A percentile compares a stretch with the other conserved stretches of the same genome.
phyloP scores from a whole-genome alignment of 1,140 invertebrate genomes.

The Gryllus bimaculatus region DNA sequence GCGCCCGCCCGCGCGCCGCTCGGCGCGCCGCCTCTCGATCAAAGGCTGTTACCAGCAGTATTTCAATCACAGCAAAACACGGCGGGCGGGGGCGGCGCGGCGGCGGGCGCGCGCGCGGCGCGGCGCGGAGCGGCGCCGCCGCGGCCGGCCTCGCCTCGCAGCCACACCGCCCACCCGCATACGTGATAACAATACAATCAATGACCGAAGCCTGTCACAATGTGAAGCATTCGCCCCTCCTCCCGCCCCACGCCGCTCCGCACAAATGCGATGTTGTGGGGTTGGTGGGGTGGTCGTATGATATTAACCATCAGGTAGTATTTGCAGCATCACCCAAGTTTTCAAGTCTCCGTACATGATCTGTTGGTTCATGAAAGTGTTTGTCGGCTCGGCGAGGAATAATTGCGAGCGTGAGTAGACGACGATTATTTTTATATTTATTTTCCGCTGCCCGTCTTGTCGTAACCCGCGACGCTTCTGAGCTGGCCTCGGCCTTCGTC shows the following conservation, averaged over 20 bases:
- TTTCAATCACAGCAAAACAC: conserved; percentile 16
- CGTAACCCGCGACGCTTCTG: background rate
- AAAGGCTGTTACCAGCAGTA: conserved; percentile 20
- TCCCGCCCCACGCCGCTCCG: conserved; percentile 1
- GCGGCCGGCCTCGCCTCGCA: background rate
- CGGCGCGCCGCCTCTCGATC: background rate
- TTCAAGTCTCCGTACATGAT: conserved; percentile 7
- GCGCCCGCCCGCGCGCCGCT: background rate
- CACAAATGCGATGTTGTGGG: conserved; percentile 18
- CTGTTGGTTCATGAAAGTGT: background rate
- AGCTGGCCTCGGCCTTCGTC: background rate
- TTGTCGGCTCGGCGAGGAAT: background rate
- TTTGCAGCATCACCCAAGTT: conserved; percentile 20
- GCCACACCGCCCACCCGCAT: conserved; percentile 10
- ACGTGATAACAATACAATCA: conserved; percentile 24
- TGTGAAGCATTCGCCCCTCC: conserved; percentile 20
- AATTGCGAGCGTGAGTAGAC: background rate
- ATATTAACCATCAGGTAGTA: conserved; percentile 21
- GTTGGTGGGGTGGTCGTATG: background rate
- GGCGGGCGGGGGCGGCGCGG: background rate
- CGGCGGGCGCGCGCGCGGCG: background rate
- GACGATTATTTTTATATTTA: background rate
- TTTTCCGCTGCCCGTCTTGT: background rate
- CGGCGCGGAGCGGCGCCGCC: background rate
- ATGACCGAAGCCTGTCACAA: conserved; percentile 24